Percentiles rank a stretch among this genome's conserved stretches.
Conservation (phyloP, 1,140 invertebrate genomes). For the Cephus cinctus region DNA sequence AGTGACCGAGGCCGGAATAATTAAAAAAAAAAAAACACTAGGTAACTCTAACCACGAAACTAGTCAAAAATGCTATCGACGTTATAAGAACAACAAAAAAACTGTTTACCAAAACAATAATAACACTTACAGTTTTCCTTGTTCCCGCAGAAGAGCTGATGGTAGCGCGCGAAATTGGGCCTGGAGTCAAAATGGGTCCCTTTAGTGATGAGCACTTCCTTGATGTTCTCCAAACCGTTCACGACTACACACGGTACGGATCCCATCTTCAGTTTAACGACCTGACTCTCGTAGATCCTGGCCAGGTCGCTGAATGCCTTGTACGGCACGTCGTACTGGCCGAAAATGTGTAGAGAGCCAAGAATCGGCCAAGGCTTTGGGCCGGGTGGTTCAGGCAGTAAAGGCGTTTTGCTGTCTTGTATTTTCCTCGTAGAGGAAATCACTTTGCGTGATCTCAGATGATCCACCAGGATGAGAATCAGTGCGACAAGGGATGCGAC, state of each 20-base stretch:
- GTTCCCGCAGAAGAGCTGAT: conserved; percentile 65
- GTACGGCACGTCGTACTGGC: conserved; percentile 64
- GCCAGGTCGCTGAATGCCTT: conserved; percentile 62
- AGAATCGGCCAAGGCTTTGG: conserved; percentile 62
- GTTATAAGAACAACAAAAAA: neutral
- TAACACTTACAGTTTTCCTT: conserved; percentile 69
- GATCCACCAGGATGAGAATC: conserved; percentile 32
- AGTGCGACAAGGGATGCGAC: conserved; percentile 26
- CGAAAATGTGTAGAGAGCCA: conserved; percentile 62
- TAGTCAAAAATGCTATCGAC: no score
- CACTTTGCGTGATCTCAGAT: conserved; percentile 26
- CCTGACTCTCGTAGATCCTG: conserved; percentile 56
- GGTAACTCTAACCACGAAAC: no score
- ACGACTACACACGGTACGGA: conserved; percentile 63
- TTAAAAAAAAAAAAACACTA: no score
- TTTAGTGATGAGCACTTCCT: conserved; percentile 64
- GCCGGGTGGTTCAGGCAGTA: conserved; percentile 53
- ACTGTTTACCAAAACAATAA: conserved; percentile 14
- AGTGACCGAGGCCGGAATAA: conserved; percentile 1
- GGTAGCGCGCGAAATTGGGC: conserved; percentile 65
- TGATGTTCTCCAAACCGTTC: conserved; percentile 64
- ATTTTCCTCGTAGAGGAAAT: no score
- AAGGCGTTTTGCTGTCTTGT: conserved; percentile 15
- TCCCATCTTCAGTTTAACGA: conserved; percentile 64
- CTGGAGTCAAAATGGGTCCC: conserved; percentile 65